Evolutionary conservation across 2,797 vertebrate species (phyloP).

Genomic region (Typhlichthys subterraneus): DNA sequence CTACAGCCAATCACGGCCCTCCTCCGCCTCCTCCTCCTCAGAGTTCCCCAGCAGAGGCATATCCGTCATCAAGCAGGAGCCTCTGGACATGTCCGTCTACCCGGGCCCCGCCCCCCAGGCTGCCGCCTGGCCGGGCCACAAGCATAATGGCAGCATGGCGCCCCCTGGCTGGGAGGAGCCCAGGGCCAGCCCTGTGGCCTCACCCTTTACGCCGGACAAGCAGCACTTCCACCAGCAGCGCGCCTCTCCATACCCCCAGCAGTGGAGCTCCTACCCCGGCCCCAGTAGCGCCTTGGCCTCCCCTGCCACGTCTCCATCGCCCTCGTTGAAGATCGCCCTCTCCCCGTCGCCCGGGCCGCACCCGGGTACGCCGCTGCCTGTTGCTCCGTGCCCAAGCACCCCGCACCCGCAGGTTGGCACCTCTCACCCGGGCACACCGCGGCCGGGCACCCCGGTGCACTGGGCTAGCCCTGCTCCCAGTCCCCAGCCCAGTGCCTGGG

Average conservation of each 20-base stretch:
- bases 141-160: slow-evolving; percentile 76
- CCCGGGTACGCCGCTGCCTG: slow-evolving; percentile 10
- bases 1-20: slow-evolving; percentile 64
- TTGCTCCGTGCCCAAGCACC: slow-evolving; percentile 48
- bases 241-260: slow-evolving; percentile 67
- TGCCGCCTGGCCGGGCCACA: slow-evolving; percentile 81
- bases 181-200: slow-evolving; percentile 49
- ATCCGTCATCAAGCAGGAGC: slow-evolving; percentile 91
- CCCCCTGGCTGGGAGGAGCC: slow-evolving; percentile 79
- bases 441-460: slow-evolving; percentile 60
- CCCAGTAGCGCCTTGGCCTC: slow-evolving; percentile 67
- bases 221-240: slow-evolving; percentile 72
- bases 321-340: slow-evolving; percentile 57
- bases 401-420: slow-evolving; percentile 36
- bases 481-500: slow-evolving; percentile 84
- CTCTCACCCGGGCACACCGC: slow-evolving; percentile 55
- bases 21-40: slow-evolving; percentile 68
- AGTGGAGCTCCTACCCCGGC: slow-evolving; percentile 80
- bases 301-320: slow-evolving; percentile 60
- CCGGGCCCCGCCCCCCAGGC: slow-evolving; percentile 65
- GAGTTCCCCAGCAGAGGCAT: slow-evolving; percentile 68
- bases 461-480: slow-evolving; percentile 74
- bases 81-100: slow-evolving; percentile 79
- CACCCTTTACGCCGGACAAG: slow-evolving; percentile 63
- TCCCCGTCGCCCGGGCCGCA: slow-evolving; percentile 71